Evolutionary conservation across 2,888 invertebrate genomes (phyloP).

Genomic region (Bursaphelenchus okinawaensis): DNA sequence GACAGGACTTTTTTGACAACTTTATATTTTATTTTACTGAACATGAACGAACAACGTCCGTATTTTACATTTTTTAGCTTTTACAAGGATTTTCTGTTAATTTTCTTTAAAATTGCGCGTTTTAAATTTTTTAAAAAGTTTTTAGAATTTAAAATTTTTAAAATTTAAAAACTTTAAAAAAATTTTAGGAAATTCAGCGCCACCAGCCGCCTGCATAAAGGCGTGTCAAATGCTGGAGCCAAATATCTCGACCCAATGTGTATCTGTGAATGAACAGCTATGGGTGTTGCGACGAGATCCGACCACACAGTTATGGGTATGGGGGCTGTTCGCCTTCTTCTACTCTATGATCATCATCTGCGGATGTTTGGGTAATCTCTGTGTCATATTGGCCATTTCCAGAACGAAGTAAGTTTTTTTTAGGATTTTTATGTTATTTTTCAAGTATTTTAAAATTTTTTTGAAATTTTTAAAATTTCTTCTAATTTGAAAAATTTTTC

Average conservation of each 20-base stretch:
- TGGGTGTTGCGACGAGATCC: slow-evolving; percentile 42
- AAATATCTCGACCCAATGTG: slow-evolving; percentile 22
- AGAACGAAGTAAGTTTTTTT: slow-evolving; percentile 48
- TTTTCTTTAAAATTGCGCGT: too few relatives aligned
- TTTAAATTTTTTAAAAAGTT: too few relatives aligned
- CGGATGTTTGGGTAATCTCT: slow-evolving; percentile 51
- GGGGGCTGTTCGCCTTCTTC: slow-evolving; percentile 45
- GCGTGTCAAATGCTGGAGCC: slow-evolving; percentile 1
- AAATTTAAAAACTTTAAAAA: background rate
- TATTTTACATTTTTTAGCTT: too few relatives aligned
- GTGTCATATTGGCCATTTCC: slow-evolving; percentile 51
- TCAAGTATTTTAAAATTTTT: slow-evolving; percentile 2
- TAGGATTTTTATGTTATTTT: background rate
- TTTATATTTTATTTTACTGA: too few relatives aligned
- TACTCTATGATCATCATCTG: slow-evolving; percentile 48
- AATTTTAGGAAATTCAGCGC: background rate
- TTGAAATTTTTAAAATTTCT: background rate
- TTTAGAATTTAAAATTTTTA: too few relatives aligned
- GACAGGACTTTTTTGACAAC: too few relatives aligned
- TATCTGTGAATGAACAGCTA: slow-evolving; percentile 48
- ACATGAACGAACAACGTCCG: too few relatives aligned
- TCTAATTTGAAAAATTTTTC: too few relatives aligned
- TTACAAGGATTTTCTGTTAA: too few relatives aligned
- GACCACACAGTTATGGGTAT: slow-evolving; percentile 40
- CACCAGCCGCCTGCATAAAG: background rate